These are phyloP conservation scores for Caenorhabditis sp. DNA, from an alignment of 2,888 invertebrate genomes.

Conservation along the genomic window DNA sequence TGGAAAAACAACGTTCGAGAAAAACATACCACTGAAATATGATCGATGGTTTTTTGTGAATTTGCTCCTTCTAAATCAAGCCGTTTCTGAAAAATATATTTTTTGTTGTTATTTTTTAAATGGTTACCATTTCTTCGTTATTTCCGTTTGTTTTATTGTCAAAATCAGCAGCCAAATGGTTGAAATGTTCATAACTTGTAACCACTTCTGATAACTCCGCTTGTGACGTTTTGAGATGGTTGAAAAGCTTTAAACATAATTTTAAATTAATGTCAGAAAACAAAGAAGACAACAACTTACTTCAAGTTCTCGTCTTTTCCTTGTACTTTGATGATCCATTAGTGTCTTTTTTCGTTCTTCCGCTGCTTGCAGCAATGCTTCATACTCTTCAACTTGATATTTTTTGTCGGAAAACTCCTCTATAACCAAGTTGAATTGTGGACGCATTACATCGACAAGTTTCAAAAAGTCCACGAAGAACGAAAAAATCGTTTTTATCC, in stretches of 20 bases:
- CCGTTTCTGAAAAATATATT: neutral
- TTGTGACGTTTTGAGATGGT: constrained; percentile 14
- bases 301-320: constrained; percentile 22
- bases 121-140: neutral
- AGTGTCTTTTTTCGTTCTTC: constrained; percentile 17
- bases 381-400: constrained; percentile 3
- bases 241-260: constrained; percentile 9
- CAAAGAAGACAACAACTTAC: neutral
- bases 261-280: neutral
- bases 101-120: neutral
- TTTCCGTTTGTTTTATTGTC: neutral
- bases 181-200: constrained; percentile 4
- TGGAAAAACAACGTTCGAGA: neutral
- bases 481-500: constrained; percentile 9
- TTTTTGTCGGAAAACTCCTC: constrained; percentile 24
- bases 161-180: neutral
- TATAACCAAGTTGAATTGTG: constrained; percentile 17
- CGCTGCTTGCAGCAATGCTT: neutral
- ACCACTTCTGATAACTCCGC: constrained; percentile 11
- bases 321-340: constrained; percentile 9
- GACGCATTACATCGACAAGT: constrained; percentile 10
- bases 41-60: neutral
- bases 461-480: constrained; percentile 26
- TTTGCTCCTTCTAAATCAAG: neutral
- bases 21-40: neutral